Conservation (phyloP, 2,888 invertebrate genomes). For the Limnephilus marmoratus region DNA sequence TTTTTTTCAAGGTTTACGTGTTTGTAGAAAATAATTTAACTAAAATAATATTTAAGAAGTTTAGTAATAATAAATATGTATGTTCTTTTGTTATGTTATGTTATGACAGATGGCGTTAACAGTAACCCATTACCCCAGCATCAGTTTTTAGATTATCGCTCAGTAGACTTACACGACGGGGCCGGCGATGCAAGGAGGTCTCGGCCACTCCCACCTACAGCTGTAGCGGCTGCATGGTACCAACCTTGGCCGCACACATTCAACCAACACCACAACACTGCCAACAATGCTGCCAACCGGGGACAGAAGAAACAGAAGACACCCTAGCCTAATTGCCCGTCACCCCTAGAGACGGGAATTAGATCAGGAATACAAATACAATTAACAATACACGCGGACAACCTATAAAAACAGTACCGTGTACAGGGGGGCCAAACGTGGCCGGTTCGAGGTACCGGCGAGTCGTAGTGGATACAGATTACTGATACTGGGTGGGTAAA, state of each 20-base stretch:
- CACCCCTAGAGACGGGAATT: neutral
- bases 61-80: neutral
- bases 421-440: neutral
- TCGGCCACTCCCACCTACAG: slow-evolving; percentile 34
- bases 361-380: neutral
- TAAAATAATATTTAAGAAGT: neutral
- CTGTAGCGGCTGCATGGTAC: slow-evolving; percentile 14
- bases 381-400: neutral
- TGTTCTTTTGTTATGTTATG: neutral
- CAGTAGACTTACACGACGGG: neutral
- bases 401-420: neutral
- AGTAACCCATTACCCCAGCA: neutral
- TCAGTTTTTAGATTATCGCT: neutral
- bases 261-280: neutral
- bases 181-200: slow-evolving; percentile 31
- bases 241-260: slow-evolving; percentile 30
- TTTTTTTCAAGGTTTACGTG: neutral
- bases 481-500: slow-evolving; percentile 13
- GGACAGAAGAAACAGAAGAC: slow-evolving; percentile 2
- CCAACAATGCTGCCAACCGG: neutral
- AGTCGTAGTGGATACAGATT: neutral
- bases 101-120: neutral
- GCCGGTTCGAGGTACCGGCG: slow-evolving; percentile 13
- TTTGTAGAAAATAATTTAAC: neutral
- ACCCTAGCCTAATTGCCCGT: slow-evolving; percentile 10